Conservation (phyloP, 1,140 invertebrate species). For the Nephotettix cincticeps region DNA sequence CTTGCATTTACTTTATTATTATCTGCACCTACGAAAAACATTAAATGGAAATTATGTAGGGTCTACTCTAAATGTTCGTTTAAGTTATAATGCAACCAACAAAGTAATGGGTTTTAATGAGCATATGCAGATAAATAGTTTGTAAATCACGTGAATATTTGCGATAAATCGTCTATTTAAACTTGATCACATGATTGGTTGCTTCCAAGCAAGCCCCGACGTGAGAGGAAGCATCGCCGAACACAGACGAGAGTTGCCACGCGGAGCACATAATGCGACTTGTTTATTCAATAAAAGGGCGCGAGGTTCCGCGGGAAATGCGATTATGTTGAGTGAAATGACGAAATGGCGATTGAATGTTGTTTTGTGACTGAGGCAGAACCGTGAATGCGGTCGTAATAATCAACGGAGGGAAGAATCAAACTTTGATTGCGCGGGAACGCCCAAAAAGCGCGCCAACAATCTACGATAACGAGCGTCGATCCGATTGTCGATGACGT, state of each 20-base stretch:
- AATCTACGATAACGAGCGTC: conserved; percentile 6
- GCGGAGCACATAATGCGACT: conserved; percentile 11
- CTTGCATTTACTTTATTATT: too few species aligned
- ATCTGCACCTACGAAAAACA: too few species aligned
- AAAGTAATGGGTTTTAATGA: too few species aligned
- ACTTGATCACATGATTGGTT: too few species aligned
- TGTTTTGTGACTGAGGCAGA: conserved; percentile 8
- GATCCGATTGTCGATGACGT: conserved; percentile 19
- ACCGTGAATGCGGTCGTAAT: conserved; percentile 17
- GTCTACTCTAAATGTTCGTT: too few species aligned
- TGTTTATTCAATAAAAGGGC: conserved; percentile 22
- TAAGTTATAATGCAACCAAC: too few species aligned
- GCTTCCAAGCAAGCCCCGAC: too few species aligned
- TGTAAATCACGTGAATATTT: too few species aligned
- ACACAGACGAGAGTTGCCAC: not conserved
- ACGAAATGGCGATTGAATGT: conserved; percentile 16
- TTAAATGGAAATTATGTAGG: too few species aligned
- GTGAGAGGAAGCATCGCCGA: too few species aligned
- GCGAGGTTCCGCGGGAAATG: conserved; percentile 2
- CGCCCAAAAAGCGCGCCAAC: conserved; percentile 20
- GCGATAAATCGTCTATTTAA: too few species aligned
- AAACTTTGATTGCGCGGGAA: conserved; percentile 13
- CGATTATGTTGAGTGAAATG: conserved; percentile 8
- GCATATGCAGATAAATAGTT: too few species aligned
- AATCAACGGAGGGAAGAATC: conserved; percentile 17